Evolutionary conservation across 2,888 invertebrate genomes (phyloP).

Genomic region (Ariolimax columbianus): DNA sequence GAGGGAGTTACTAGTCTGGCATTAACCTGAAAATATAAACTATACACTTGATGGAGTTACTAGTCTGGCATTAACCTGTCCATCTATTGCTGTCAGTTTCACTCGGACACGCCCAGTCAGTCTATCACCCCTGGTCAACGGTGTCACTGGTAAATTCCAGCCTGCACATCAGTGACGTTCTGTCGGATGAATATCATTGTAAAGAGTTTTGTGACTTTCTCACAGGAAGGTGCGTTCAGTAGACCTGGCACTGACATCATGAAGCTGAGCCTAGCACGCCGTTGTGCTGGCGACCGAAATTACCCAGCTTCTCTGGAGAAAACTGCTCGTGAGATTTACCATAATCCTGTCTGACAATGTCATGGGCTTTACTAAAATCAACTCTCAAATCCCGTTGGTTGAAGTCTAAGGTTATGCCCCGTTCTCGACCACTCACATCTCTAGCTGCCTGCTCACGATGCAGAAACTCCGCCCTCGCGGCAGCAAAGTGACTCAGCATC

Average conservation of each 20-base stretch:
- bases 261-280: constrained; percentile 50
- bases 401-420: constrained; percentile 40
- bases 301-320: constrained; percentile 32
- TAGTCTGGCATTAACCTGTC: neutral
- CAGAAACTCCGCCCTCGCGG: constrained; percentile 45
- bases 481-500: constrained; percentile 51
- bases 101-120: neutral
- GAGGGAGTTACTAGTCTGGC: too few relatives aligned
- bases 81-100: neutral
- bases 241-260: constrained; percentile 8
- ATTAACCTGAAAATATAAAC: too few relatives aligned
- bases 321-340: constrained; percentile 40
- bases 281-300: constrained; percentile 42
- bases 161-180: neutral
- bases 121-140: neutral
- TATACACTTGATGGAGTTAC: neutral
- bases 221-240: neutral
- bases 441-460: constrained; percentile 44
- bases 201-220: neutral
- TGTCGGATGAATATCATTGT: neutral
- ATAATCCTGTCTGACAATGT: constrained; percentile 42
- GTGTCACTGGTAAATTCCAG: too few relatives aligned
- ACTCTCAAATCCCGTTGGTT: constrained; percentile 40
- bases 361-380: constrained; percentile 48
- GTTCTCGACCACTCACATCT: constrained; percentile 28